A percentile compares a stretch with the other conserved stretches of the same genome.
These are phyloP conservation scores for Actinostola sp. DNA, from an alignment of 92 coral and sea anemone genomes.

Conservation along the genomic window DNA sequence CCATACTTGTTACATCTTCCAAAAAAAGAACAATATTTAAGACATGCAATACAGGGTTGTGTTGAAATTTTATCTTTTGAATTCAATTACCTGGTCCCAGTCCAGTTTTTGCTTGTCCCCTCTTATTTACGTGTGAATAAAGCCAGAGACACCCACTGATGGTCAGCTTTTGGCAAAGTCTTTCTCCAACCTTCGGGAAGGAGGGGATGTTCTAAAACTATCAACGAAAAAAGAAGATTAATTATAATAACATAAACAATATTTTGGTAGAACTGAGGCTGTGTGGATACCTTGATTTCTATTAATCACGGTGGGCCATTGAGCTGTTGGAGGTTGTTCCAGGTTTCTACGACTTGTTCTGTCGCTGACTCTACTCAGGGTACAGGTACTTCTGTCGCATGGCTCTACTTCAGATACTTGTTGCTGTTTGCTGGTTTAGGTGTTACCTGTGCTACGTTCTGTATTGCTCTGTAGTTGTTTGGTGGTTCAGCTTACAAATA, in stretches of 20 bases:
- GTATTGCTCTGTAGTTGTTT: too few relatives aligned
- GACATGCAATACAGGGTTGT: neutral
- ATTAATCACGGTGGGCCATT: too few relatives aligned
- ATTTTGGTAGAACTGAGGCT: neutral
- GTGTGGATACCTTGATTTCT: neutral
- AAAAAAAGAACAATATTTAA: neutral
- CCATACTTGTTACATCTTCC: constrained; percentile 40
- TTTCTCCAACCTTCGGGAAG: constrained; percentile 57
- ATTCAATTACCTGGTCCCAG: constrained; percentile 18
- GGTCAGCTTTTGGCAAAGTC: constrained; percentile 52
- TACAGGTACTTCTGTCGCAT: too few relatives aligned
- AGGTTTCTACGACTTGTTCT: too few relatives aligned
- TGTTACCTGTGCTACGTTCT: too few relatives aligned
- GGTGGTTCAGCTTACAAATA: too few relatives aligned
- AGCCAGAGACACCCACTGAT: constrained; percentile 48
- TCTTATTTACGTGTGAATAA: constrained; percentile 24
- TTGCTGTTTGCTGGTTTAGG: too few relatives aligned
- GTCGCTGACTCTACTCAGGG: too few relatives aligned
- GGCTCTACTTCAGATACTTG: too few relatives aligned
- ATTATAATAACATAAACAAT: neutral
- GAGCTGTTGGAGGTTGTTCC: too few relatives aligned
- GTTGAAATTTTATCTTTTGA: too few relatives aligned
- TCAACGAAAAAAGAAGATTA: neutral
- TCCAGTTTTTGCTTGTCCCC: constrained; percentile 46
- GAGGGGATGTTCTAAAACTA: constrained; percentile 12